Evolutionary conservation across 1,140 invertebrate species (phyloP), one percentile per base, ranked within the genome.

Genomic region (Macrosteles quadrilineatus): DNA sequence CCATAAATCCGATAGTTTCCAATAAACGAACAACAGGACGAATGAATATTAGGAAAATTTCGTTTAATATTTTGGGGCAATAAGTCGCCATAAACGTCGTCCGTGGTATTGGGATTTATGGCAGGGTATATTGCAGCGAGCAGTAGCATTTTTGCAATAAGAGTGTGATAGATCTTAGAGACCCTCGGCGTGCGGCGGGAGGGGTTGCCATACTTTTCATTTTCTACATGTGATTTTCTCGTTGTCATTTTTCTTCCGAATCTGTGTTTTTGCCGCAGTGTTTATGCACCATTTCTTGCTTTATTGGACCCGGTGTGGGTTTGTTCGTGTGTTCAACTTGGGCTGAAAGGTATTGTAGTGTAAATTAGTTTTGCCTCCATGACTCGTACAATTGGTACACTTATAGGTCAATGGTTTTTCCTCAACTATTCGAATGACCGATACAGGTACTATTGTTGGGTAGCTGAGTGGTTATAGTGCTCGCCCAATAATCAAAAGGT

Each of bases 31-130:
- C 55, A 59, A 25, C 21, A 59, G 23, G 55, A 59, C 55, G 55
- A 50, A 59, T 59, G 55, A 59, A 59, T 59, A 59, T 59, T 59
- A 59, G 55, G 55, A 27, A 30, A 59, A 59, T 59, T 59, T 30
- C 55, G 23, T 59, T 25, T 59, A 59, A 59, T 59, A 59, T 59
- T 59, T 59, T 14, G 23, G 55, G 21, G 55, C 21, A 59, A 59
- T 59, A 59, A 59, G 23, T 59, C 55, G 23, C 23, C 55, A 59
- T 59, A 59, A 59, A 30, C 27, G 55, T 59, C 21, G 55, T n/a
- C 55, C 21, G 47, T 19, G 55, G 55, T n/a, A 30, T 59, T 25
- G 55, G 23, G 55, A 59, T 59, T 59, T 59, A 59, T 59, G 55
- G 9, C 55, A 25, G 55, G 9, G 23, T 30, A 27, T 59, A 59